phyloP scores from a whole-genome alignment of 2,113 vertebrate genomes.

The Tautogolabrus adspersus region DNA sequence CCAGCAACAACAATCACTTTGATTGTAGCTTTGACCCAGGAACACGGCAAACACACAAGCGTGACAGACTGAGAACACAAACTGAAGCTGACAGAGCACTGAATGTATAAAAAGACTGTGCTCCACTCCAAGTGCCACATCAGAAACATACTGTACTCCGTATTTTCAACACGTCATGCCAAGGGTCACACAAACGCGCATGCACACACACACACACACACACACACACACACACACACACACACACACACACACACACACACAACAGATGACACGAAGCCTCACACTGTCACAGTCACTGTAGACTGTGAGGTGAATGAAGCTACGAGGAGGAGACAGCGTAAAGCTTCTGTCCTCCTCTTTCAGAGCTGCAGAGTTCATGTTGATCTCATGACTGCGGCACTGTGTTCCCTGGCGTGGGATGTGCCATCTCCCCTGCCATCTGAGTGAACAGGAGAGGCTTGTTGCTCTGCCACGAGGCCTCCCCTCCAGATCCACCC shows the following conservation, averaged over 20 bases:
- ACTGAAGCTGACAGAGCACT: background rate
- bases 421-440: slow-evolving; percentile 69
- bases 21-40: slow-evolving; percentile 3
- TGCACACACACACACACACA: background rate
- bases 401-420: slow-evolving; percentile 62
- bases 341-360: slow-evolving; percentile 33
- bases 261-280: slow-evolving; percentile 29
- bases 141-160: slow-evolving; percentile 30
- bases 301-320: slow-evolving; percentile 35
- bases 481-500: slow-evolving; percentile 59
- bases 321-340: slow-evolving; percentile 29
- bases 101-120: slow-evolving; percentile 25
- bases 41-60: background rate
- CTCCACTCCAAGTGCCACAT: slow-evolving; percentile 13
- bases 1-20: slow-evolving; percentile 18
- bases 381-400: slow-evolving; percentile 66
- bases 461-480: slow-evolving; percentile 66
- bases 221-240: background rate
- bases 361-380: slow-evolving; percentile 38
- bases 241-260: no score
- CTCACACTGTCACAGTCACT: slow-evolving; percentile 41
- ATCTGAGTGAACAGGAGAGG: slow-evolving; percentile 74
- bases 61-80: background rate
- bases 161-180: slow-evolving; percentile 5
- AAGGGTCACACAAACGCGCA: background rate